These are phyloP conservation scores for Plagodis pulveraria DNA, from an alignment of 2,888 invertebrate species.

Conservation along the genomic window DNA sequence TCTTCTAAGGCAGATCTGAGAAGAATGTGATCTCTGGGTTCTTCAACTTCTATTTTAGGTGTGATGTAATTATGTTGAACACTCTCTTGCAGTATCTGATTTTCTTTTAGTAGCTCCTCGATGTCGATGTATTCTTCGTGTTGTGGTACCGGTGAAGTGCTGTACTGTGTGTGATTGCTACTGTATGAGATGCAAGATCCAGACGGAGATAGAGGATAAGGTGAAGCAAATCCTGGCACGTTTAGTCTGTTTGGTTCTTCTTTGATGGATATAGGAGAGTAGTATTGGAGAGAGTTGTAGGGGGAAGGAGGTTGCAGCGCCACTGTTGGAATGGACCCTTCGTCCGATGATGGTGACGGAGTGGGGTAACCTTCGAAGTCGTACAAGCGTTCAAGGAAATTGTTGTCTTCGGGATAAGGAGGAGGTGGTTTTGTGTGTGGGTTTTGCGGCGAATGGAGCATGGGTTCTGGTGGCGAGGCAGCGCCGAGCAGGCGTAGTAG, in stretches of 20 bases:
- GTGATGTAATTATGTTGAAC: slow-evolving; percentile 71
- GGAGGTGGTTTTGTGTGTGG: slow-evolving; percentile 77
- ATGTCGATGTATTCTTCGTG: slow-evolving; percentile 87
- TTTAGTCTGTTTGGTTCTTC: slow-evolving; percentile 83
- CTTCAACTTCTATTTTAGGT: slow-evolving; percentile 84
- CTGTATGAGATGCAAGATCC: slow-evolving; percentile 84
- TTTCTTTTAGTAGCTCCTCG: slow-evolving; percentile 85
- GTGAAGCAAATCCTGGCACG: slow-evolving; percentile 78
- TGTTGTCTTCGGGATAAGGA: slow-evolving; percentile 71
- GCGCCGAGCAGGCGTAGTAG: slow-evolving; percentile 78
- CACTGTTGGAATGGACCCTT: slow-evolving; percentile 83
- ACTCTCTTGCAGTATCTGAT: slow-evolving; percentile 80
- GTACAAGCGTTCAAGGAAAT: slow-evolving; percentile 78
- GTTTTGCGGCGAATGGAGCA: slow-evolving; percentile 77
- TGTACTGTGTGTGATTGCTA: slow-evolving; percentile 81
- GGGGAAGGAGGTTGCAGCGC: slow-evolving; percentile 85
- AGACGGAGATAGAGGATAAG: slow-evolving; percentile 84
- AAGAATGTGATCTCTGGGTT: slow-evolving; percentile 89
- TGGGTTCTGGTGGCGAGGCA: slow-evolving; percentile 78
- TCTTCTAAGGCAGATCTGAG: slow-evolving; percentile 93
- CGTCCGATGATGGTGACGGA: slow-evolving; percentile 81
- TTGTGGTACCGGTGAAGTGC: slow-evolving; percentile 78
- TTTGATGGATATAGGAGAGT: slow-evolving; percentile 72
- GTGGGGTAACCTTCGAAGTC: slow-evolving; percentile 80
- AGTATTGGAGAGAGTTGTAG: slow-evolving; percentile 74